These are phyloP conservation scores for Neuroterus valhalla DNA, from an alignment of 1,140 invertebrate species.

Conservation along the genomic window DNA sequence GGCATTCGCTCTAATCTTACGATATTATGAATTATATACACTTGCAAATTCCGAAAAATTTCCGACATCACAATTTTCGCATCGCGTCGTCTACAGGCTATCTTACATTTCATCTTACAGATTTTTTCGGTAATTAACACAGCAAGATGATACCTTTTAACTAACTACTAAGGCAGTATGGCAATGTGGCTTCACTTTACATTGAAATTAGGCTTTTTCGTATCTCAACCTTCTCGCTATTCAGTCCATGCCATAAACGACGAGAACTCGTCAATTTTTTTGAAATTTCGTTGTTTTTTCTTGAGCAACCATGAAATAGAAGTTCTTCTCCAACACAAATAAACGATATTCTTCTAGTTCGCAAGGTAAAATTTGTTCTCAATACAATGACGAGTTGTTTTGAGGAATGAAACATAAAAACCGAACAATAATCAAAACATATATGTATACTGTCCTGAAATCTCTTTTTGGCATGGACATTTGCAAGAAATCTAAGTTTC, in stretches of 20 bases:
- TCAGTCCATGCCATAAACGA: slow-evolving; percentile 14
- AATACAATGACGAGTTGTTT: no score
- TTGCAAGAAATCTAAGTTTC: slow-evolving; percentile 17
- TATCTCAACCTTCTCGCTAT: not conserved
- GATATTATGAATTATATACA: not conserved
- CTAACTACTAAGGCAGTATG: slow-evolving; percentile 70
- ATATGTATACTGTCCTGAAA: slow-evolving; percentile 33
- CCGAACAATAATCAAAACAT: not conserved
- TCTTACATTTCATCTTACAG: slow-evolving; percentile 3
- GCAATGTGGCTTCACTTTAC: slow-evolving; percentile 63
- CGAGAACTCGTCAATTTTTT: not conserved
- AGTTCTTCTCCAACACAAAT: not conserved
- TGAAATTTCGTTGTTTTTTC: slow-evolving; percentile 16
- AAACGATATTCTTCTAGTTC: no score
- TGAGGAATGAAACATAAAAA: no score
- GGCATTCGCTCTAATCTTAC: no score
- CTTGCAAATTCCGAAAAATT: slow-evolving; percentile 5
- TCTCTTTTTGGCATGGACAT: slow-evolving; percentile 34
- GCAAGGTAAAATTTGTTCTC: no score
- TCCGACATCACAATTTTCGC: slow-evolving; percentile 2
- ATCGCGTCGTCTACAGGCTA: not conserved
- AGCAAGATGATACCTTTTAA: slow-evolving; percentile 51
- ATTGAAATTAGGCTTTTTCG: slow-evolving; percentile 31
- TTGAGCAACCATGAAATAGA: slow-evolving; percentile 3
- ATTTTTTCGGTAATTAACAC: slow-evolving; percentile 37